Evolutionary conservation across 2,888 invertebrate genomes (phyloP), one percentile per base, ranked within the genome.

Genomic region (Prosopocoilus inquinatus): DNA sequence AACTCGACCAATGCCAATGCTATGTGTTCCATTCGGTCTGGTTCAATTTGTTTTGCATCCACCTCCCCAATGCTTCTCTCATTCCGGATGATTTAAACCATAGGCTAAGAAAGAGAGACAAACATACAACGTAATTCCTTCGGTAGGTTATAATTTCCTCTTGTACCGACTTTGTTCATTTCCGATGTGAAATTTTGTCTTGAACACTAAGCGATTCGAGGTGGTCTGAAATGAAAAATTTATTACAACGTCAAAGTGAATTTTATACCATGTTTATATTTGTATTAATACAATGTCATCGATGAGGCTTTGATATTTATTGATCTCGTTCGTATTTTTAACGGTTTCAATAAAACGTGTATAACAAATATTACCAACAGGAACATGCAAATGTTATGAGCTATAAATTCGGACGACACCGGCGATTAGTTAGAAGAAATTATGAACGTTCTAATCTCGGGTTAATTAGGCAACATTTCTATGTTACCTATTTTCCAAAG

Each of bases 1-100:
- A 68, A 66, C 64, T 60, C 61, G 50, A 64, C 63, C 64, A 60
- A 61, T 61, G 59, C 61, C 52, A 54, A 62, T 56, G 57, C 62
- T 58, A 55, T 63, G 57, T 55, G 58, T 47, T 56, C 60, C 60
- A 59, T 61, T 58, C 63, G 47, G 54, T 46, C 48, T 48, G 46
- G 41, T 57, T 55, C 47, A 49, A 47, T 54, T 20, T 28, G 45
- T 51, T 55, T 45, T n/a, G 12, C 55, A 53, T 52, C 36, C 47
- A 55, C 55, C 55, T 46, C 52, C 47, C 38, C 51, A 36, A 38
- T 34, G 43, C 50, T 51, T 51, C 57, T 56, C 57, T 54, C 56
- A 39, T 50, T 58, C 54, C 53, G 49, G 32, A 34, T 41, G 41
- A 34, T 41, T 32, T 34, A 20, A 32, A 9, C 9, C 9, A 15